phyloP scores from a whole-genome alignment of 2,113 vertebrate genomes.

The Benitochromis conjunctus region DNA sequence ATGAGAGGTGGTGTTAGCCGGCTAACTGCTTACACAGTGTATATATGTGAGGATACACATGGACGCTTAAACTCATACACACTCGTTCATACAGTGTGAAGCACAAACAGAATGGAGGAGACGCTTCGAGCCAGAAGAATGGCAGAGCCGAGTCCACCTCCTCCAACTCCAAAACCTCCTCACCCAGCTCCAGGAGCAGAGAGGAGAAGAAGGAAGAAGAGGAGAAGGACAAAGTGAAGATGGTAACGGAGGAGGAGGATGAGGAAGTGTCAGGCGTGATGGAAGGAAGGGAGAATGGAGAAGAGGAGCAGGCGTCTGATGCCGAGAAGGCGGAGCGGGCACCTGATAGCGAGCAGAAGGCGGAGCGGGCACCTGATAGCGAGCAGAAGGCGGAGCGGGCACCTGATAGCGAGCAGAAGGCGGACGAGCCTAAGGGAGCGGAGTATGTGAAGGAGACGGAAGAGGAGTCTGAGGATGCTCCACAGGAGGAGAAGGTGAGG shows the following conservation, averaged over 20 bases:
- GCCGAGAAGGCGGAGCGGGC: accelerated
- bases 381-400: accelerated
- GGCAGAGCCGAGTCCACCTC: background rate
- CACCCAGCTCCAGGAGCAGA: conserved; percentile 8
- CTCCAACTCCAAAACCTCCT: conserved; percentile 14
- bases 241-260: background rate
- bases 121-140: background rate
- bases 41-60: background rate
- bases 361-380: background rate
- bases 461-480: background rate
- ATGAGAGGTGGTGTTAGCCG: background rate
- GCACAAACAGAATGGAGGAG: conserved; percentile 14
- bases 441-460: background rate
- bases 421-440: background rate
- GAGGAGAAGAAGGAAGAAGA: conserved; percentile 20
- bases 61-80: background rate
- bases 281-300: conserved; percentile 18
- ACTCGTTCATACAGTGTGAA: conserved; percentile 50
- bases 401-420: background rate
- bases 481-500: background rate
- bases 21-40: background rate
- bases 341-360: background rate
- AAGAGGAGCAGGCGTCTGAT: conserved; percentile 20
- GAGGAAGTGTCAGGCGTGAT: background rate
- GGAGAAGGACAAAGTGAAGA: background rate